Evolutionary conservation across 2,113 vertebrate genomes (phyloP), one percentile per base, ranked within the genome.

Genomic region (Nyctibius bracteatus): DNA sequence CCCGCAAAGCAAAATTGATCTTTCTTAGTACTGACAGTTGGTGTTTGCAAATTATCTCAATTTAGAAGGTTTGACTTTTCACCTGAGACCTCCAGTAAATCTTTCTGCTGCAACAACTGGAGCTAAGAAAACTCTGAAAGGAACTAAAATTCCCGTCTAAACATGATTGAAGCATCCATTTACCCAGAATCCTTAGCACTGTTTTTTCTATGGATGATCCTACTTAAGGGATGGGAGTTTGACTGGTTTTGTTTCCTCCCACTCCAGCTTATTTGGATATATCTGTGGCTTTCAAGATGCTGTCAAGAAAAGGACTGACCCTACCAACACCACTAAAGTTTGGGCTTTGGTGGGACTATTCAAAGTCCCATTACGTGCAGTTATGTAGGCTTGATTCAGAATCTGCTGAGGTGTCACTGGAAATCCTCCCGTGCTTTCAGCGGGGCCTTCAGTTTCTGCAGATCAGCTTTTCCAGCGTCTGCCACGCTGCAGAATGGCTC

Each of bases 61-160:
- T 92, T 93, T 94, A 88, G 91, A 90, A 86, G 65, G 81, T 79
- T 94, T 95, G 92, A 82, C 82, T 95, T 96, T 88, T 92, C 96
- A 95, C 93, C 85, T 73, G 87, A 91, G 92, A 92, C 92, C 65
- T n/a, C 61, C 67, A 68, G 81, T 96, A 84, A 88, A 93, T 95
- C 87, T 80, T 46, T 90, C 75, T 1, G 1, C 73, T 88, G 46
- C 39, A 96, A 39, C 71, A 90, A 88, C 59, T 68, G 68, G 67
- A 90, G 68, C 70, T 78, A 55, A 88, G 37, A 91, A 73, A 41
- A 63, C 59, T 73, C 79, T 44, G 79, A 83, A 94, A 94, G 82
- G 70, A 84, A 62, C 49, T 73, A 46, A 86, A 94, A 94, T 90
- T 81, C 88, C 70, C 65, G 16, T 46, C 30, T 92, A 86, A 92